Evolutionary conservation across 1,140 invertebrate genomes (phyloP), one percentile per base, ranked within the genome.

Genomic region (Drosophila aff.): DNA sequence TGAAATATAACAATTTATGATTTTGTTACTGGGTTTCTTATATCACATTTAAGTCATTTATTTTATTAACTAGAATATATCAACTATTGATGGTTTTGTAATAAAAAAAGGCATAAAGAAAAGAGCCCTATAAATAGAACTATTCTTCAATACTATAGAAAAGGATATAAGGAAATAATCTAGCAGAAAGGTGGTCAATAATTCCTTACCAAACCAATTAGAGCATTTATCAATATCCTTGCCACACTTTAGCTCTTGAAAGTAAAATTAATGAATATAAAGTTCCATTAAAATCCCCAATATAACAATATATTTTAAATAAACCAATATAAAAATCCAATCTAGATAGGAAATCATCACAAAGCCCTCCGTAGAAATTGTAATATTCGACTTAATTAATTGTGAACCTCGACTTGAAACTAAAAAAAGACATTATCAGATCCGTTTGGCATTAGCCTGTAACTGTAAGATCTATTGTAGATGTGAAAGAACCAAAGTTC

Each of bases 401-500:
- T 46, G 4, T 0, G 4, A 21, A 36, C 33, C 33, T 4, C 10
- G 13, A 53, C 50, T 21, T 36, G 18, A 13, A 9, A 2, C 13
- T 1, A 5, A 1, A 4, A 2, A 3, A 4, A 8, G 33, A 11
- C 18, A 38, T 55, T 16, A 57, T 40, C 53, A 11, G 53, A n/a
- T 40, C 26, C 4, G 9, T 11, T 11, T 3, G 52, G 33, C 52
- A 23, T 16, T 53, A 36, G 3, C 21, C 9, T 40, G 9, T 23
- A 57, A 26, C 16, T 26, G 23, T 59, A 28, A 44, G 57, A 59
- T 59, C 57, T 44, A 59, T 59, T 43, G 16, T 59, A n/a, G 16
- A 59, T 57, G 53, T 57, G 36, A 4, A 57, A 52, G 28, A 61
- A 33, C 44, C 44, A 52, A 62, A 52, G 46, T 62, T 62, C 60